Evolutionary conservation across 2,888 invertebrate species (phyloP).

Genomic region (Capitulum mitella): DNA sequence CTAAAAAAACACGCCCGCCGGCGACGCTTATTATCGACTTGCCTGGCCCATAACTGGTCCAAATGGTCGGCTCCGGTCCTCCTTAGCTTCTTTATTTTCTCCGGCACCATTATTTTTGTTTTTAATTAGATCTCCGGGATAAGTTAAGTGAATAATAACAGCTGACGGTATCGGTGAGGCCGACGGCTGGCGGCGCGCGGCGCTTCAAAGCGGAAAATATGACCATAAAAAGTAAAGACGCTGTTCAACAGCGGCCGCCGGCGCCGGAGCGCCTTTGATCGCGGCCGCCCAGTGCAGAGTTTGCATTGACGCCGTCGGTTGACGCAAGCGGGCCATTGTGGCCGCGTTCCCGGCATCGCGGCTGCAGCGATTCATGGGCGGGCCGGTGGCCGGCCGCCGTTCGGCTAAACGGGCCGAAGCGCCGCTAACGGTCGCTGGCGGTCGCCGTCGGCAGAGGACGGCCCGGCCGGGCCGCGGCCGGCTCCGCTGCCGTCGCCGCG

Average conservation of each 20-base stretch:
- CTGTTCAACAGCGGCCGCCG: not conserved
- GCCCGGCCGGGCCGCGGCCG: too few species aligned
- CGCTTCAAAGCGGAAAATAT: slow-evolving; percentile 7
- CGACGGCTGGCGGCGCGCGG: not conserved
- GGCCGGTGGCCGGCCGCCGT: too few species aligned
- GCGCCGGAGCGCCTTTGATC: not conserved
- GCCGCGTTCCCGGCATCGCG: too few species aligned
- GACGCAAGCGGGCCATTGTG: too few species aligned
- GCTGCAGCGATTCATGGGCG: too few species aligned
- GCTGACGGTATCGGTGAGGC: not conserved
- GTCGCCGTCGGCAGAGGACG: too few species aligned
- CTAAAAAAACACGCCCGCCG: not conserved
- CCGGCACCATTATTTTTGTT: slow-evolving; percentile 11
- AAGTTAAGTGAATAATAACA: slow-evolving; percentile 23
- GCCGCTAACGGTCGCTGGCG: too few species aligned
- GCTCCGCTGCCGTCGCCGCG: too few species aligned
- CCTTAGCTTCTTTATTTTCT: slow-evolving; percentile 1
- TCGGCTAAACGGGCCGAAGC: too few species aligned
- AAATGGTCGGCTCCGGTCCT: not conserved
- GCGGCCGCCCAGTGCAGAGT: not conserved
- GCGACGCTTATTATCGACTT: not conserved
- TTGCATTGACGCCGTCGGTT: not conserved
- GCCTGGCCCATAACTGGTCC: not conserved
- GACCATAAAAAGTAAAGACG: slow-evolving; percentile 14
- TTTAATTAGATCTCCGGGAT: slow-evolving; percentile 18